Evolutionary conservation across 2,113 vertebrate genomes (phyloP).

Genomic region (Taxidea taxus): DNA sequence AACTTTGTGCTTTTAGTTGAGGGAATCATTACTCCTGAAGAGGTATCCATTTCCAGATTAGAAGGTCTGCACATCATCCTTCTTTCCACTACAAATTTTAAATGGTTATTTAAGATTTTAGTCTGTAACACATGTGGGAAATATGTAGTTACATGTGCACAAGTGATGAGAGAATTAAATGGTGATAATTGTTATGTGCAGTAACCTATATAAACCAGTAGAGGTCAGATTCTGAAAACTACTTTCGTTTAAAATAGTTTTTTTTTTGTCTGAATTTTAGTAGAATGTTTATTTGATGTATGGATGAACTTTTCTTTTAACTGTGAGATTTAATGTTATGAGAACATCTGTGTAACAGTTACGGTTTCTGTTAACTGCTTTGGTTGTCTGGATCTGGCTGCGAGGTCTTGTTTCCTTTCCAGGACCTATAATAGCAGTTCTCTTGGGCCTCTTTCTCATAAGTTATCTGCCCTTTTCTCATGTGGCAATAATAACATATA

Average conservation of each 20-base stretch:
- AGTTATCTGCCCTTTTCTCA: background rate
- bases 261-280: background rate
- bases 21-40: background rate
- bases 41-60: background rate
- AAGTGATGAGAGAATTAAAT: background rate
- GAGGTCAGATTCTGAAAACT: conserved; percentile 11
- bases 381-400: background rate
- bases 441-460: background rate
- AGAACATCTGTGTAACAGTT: background rate
- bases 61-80: background rate
- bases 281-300: background rate
- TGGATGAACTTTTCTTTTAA: background rate
- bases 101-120: background rate
- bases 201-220: background rate
- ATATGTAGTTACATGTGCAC: background rate
- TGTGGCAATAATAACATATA: background rate
- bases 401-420: background rate
- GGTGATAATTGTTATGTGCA: background rate
- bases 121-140: background rate
- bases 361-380: background rate
- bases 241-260: background rate
- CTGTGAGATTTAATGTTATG: background rate
- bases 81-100: background rate
- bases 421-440: background rate
- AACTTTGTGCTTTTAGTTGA: conserved; percentile 13